phyloP scores from a whole-genome alignment of 2,797 vertebrate genomes.

The Margarornis squamiger region DNA sequence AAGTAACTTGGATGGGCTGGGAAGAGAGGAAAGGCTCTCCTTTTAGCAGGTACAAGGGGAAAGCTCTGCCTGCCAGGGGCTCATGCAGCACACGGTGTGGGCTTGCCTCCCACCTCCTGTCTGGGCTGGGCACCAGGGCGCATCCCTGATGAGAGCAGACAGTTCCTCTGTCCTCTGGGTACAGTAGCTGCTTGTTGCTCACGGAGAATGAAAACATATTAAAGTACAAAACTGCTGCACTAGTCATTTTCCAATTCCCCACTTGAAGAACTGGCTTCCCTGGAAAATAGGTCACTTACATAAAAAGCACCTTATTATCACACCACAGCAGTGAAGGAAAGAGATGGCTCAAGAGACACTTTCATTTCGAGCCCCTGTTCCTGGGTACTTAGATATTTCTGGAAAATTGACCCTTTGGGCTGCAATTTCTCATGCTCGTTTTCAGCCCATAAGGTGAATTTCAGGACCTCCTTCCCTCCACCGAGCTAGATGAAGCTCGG shows the following conservation, averaged over 20 bases:
- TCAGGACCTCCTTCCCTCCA: background rate
- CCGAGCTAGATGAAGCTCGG: background rate
- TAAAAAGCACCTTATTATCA: slow-evolving; percentile 75
- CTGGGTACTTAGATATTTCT: slow-evolving; percentile 55
- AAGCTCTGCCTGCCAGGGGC: background rate
- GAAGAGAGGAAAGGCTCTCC: background rate
- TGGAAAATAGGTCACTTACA: slow-evolving; percentile 77
- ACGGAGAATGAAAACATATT: slow-evolving; percentile 61
- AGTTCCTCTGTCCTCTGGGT: slow-evolving; percentile 51
- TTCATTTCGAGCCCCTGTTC: slow-evolving; percentile 37
- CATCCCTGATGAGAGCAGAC: slow-evolving; percentile 57
- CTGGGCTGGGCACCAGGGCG: slow-evolving; percentile 7
- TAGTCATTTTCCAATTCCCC: slow-evolving; percentile 72
- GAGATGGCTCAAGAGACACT: slow-evolving; percentile 58
- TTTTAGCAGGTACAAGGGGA: background rate
- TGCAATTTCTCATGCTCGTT: slow-evolving; percentile 52
- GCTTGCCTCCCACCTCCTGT: background rate
- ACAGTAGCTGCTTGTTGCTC: slow-evolving; percentile 63
- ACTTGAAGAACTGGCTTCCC: slow-evolving; percentile 61
- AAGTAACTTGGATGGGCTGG: background rate
- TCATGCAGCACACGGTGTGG: background rate
- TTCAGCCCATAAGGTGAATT: slow-evolving; percentile 43
- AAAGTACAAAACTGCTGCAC: slow-evolving; percentile 69
- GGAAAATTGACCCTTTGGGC: slow-evolving; percentile 70
- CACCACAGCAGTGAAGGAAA: slow-evolving; percentile 40